A percentile compares a stretch with the other conserved stretches of the same genome.
Evolutionary conservation across 2,113 vertebrate species (phyloP).

Genomic region (Gavia stellata): DNA sequence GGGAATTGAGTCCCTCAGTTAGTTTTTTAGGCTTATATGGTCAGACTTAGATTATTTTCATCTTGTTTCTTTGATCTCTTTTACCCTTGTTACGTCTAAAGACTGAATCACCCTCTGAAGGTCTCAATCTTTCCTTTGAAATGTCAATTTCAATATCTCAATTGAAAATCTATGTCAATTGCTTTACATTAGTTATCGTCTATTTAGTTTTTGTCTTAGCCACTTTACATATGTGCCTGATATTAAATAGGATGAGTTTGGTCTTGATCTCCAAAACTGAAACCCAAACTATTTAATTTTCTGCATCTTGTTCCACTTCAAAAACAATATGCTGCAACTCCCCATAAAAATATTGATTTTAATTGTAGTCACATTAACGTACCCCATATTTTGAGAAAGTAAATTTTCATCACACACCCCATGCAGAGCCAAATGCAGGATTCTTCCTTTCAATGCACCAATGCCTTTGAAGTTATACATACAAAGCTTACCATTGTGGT

Average conservation of each 20-base stretch:
- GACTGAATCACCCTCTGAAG: not conserved
- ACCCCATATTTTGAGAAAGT: not conserved
- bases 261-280: not conserved
- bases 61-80: not conserved
- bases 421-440: not conserved
- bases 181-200: not conserved
- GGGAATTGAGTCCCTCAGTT: not conserved
- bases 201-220: not conserved
- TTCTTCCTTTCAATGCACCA: not conserved
- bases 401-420: not conserved
- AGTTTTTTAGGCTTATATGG: not conserved
- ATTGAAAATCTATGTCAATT: not conserved
- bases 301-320: not conserved
- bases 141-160: not conserved
- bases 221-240: not conserved
- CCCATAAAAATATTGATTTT: not conserved
- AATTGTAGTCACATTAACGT: not conserved
- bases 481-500: not conserved
- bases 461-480: not conserved
- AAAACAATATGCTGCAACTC: not conserved
- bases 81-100: not conserved
- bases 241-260: not conserved
- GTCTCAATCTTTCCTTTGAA: not conserved
- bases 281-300: not conserved
- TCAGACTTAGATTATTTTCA: not conserved